phyloP scores from a whole-genome alignment of 2,888 invertebrate species.

The Platycnemis pennipes region DNA sequence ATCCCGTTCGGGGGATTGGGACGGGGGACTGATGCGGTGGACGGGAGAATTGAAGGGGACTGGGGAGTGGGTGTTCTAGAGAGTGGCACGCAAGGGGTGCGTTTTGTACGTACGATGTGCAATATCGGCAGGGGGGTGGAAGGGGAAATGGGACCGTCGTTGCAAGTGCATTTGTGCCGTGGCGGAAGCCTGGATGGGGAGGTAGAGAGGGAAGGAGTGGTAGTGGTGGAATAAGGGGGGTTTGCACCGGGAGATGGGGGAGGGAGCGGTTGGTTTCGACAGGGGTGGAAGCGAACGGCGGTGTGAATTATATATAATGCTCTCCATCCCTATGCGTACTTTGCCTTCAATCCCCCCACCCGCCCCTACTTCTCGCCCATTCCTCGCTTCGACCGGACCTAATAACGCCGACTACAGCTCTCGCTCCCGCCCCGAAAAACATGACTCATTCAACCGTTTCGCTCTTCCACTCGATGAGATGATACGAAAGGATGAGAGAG shows the following conservation, averaged over 20 bases:
- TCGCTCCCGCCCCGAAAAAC: background rate
- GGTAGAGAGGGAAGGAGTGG: background rate
- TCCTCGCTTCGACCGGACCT: background rate
- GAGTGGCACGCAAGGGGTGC: background rate
- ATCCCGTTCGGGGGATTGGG: no score
- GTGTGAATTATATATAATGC: constrained; percentile 3
- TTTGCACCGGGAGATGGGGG: background rate
- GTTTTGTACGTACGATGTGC: constrained; percentile 11
- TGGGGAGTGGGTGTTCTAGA: background rate
- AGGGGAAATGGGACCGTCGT: background rate
- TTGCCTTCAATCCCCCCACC: background rate
- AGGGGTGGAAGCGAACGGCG: background rate
- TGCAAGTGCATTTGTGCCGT: background rate
- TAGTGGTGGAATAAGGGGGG: background rate
- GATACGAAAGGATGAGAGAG: background rate
- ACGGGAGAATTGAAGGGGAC: background rate
- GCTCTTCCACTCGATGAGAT: background rate
- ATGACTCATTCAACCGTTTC: background rate
- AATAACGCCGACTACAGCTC: background rate
- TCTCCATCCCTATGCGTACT: background rate
- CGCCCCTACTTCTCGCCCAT: no score
- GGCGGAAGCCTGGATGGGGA: no score
- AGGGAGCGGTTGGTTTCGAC: background rate
- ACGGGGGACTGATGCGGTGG: background rate
- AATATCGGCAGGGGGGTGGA: background rate